Base-by-base conservation (phyloP, 2,113 vertebrate genomes). In the Anhinga rufa region DNA sequence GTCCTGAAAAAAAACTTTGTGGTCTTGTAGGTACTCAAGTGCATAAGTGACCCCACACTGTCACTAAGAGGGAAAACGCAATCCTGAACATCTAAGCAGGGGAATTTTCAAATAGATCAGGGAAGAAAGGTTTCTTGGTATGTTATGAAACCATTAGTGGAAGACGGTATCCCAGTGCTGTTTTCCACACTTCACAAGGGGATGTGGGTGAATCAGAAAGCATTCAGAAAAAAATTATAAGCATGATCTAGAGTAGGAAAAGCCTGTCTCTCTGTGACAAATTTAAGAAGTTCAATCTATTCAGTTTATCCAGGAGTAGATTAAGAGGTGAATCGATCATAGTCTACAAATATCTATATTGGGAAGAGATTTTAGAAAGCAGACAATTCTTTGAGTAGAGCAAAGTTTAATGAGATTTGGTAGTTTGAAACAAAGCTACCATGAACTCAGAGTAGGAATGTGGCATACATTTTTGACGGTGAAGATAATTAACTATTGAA, bases 401-500 rank as follows among this genome's bases (percentile, higher is more conserved):
- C 8, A 57, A 85, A 74, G 26, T 68, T 93, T 92, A 93, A 88
- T 71, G 44, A 81, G 76, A 96, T 86, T 81, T 70, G 21, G 34
- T 92, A 81, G 21, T 34, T 64, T 71, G 77, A 92, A 90, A 88
- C 62, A 93, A 95, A 81, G 48, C 32, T 64, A 44, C 74, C 57
- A 52, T 75, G 65, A 92, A 66, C 44, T 82, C 66, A 61, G 66
- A 68, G 17, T 60, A 88, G 26, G 61, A 94, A 86, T 28, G 19
- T 16, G 42, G 42, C 0, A 7, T 55, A 48, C 17, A 34, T 75
- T 92, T 93, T 90, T 86, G 57, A 78, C 60, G 64, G 42, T 71
- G 82, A 71, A 84, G 60, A 71, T 90, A 95, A 90, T 95, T 90
- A 93, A 88, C 82, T 29, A 71, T 7, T 91, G 82, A 86, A 91